These are phyloP conservation scores for Proterorhinus semilunaris DNA, from an alignment of 2,113 vertebrate genomes.

Conservation along the genomic window DNA sequence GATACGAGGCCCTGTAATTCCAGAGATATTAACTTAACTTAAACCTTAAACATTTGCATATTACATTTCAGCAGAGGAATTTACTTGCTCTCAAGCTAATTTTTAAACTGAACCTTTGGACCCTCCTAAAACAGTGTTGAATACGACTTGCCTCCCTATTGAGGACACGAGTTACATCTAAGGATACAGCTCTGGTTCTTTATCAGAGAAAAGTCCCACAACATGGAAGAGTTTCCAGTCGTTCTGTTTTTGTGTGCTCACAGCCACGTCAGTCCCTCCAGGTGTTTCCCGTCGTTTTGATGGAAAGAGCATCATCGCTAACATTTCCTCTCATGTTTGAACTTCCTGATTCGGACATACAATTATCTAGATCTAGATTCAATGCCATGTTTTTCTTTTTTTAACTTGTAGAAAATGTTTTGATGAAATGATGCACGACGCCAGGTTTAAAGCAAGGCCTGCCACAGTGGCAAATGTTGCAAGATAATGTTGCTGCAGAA, in stretches of 20 bases:
- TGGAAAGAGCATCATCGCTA: slow-evolving; percentile 58
- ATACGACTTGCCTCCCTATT: slow-evolving; percentile 19
- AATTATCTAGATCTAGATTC: not conserved
- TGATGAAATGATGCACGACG: not conserved
- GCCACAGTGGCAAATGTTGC: no score
- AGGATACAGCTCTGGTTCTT: slow-evolving; percentile 4
- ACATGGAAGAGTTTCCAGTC: slow-evolving; percentile 70
- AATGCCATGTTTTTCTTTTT: not conserved
- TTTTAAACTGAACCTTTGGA: slow-evolving; percentile 12
- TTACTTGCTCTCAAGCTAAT: no score
- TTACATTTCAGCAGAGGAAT: no score
- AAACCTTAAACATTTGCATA: no score
- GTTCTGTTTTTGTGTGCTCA: slow-evolving; percentile 68
- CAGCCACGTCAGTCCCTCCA: slow-evolving; percentile 67
- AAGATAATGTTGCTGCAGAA: no score
- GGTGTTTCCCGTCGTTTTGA: slow-evolving; percentile 76
- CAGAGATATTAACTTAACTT: no score
- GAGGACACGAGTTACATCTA: slow-evolving; percentile 7
- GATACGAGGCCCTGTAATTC: no score
- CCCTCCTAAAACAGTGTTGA: slow-evolving; percentile 2
- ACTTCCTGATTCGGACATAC: slow-evolving; percentile 61
- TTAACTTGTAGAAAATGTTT: not conserved
- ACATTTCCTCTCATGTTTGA: slow-evolving; percentile 66
- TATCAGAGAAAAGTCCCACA: slow-evolving; percentile 15
- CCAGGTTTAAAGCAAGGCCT: no score